Conservation (phyloP, 1,140 invertebrate genomes). For the Penaeus indicus region DNA sequence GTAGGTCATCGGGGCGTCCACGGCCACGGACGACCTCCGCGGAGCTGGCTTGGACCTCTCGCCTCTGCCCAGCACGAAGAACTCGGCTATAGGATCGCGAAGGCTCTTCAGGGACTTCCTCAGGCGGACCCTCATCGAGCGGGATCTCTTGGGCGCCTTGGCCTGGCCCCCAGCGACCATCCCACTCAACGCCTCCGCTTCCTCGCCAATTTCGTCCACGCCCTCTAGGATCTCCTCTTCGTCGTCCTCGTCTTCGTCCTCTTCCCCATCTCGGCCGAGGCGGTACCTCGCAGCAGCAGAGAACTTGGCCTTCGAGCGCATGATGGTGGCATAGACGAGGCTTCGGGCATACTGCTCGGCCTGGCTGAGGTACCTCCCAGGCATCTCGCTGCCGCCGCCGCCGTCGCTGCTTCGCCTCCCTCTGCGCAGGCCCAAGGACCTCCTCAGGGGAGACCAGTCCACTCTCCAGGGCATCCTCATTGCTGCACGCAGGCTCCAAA, state of each 20-base stretch:
- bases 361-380: conserved; percentile 42
- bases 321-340: conserved; percentile 43
- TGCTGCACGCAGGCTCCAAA: not conserved
- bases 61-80: conserved; percentile 6
- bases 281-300: conserved; percentile 41
- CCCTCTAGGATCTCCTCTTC: not conserved
- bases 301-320: conserved; percentile 53
- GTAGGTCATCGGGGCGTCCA: not conserved
- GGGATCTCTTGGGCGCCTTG: conserved; percentile 11
- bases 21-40: not conserved
- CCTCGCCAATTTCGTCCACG: not conserved
- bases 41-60: not conserved
- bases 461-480: conserved; percentile 51
- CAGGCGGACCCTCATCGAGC: conserved; percentile 27
- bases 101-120: conserved; percentile 18
- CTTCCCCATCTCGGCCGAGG: conserved; percentile 17
- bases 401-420: not conserved
- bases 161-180: not conserved
- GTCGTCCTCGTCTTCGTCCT: not conserved
- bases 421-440: conserved; percentile 33
- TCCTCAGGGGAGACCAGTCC: conserved; percentile 44
- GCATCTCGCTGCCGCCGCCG: not conserved
- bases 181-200: not conserved
- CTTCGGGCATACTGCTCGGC: conserved; percentile 51
- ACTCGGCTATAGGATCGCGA: conserved; percentile 27